A percentile compares a stretch with the other conserved stretches of the same genome.
phyloP scores from a whole-genome alignment of 2,113 vertebrate species.

The Toxotes chatareus region DNA sequence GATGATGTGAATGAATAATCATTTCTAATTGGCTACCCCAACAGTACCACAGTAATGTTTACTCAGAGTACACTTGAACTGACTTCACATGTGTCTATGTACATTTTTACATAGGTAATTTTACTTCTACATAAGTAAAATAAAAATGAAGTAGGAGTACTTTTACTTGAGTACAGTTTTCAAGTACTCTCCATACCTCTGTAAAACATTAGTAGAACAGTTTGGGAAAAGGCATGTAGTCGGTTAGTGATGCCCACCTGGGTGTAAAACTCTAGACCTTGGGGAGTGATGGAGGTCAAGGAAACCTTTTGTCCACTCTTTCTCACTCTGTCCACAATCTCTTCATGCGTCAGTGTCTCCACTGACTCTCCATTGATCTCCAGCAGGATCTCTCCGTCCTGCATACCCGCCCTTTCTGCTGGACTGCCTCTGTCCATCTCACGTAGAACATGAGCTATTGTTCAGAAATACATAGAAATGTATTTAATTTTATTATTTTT shows the following conservation, averaged over 20 bases:
- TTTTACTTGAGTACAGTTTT: not conserved
- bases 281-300: conserved; percentile 85
- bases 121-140: not conserved
- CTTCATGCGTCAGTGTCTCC: conserved; percentile 86
- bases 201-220: not conserved
- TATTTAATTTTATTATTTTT: too few species aligned
- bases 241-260: conserved; percentile 78
- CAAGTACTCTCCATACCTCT: not conserved
- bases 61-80: too few species aligned
- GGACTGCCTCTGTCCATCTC: conserved; percentile 87
- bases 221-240: not conserved
- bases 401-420: conserved; percentile 89
- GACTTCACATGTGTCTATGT: too few species aligned
- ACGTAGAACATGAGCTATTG: conserved; percentile 88
- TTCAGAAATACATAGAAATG: not conserved
- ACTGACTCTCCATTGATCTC: conserved; percentile 91
- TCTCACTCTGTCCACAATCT: conserved; percentile 88
- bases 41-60: too few species aligned
- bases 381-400: conserved; percentile 90
- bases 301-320: conserved; percentile 81
- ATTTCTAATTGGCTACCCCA: not conserved
- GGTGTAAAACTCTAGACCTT: conserved; percentile 88
- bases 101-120: not conserved
- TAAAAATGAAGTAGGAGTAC: too few species aligned
- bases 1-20: not conserved